Evolutionary conservation across 2,888 invertebrate genomes (phyloP).

Genomic region (Chironomus tentans): DNA sequence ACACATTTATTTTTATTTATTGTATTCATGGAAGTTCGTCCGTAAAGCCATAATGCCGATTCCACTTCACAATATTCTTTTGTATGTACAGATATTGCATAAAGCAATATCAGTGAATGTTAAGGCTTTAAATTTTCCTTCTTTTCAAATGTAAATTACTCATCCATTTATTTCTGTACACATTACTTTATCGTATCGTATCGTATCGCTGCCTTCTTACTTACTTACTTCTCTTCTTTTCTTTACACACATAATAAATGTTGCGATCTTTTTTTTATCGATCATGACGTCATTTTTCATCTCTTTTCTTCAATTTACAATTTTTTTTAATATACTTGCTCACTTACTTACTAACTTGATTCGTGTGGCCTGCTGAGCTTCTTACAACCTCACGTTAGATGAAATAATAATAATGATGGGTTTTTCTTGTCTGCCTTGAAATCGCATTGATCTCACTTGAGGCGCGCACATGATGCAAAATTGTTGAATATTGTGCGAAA

Average conservation of each 20-base stretch:
- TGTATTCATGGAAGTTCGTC: not conserved
- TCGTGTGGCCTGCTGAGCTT: not conserved
- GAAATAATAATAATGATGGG: too few species aligned
- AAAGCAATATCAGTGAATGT: too few species aligned
- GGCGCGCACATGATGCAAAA: not conserved
- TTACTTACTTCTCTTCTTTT: too few species aligned
- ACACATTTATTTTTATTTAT: not conserved
- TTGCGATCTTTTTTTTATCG: not conserved
- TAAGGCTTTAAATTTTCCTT: not conserved
- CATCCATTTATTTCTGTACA: not conserved
- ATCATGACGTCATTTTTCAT: not conserved
- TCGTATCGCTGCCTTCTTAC: too few species aligned
- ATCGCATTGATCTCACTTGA: not conserved
- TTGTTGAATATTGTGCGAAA: not conserved
- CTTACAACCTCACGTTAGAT: too few species aligned
- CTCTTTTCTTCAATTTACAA: not conserved
- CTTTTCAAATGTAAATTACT: conserved; percentile 2
- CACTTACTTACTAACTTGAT: not conserved
- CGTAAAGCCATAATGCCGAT: not conserved
- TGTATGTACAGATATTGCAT: too few species aligned
- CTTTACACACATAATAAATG: not conserved
- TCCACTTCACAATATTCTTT: not conserved
- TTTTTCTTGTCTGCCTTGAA: not conserved
- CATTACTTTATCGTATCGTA: too few species aligned
- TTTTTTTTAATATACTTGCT: too few species aligned